A percentile compares a stretch with the other conserved stretches of the same genome.
Conservation (phyloP, 2,797 vertebrate genomes). For the Falco berigora region DNA sequence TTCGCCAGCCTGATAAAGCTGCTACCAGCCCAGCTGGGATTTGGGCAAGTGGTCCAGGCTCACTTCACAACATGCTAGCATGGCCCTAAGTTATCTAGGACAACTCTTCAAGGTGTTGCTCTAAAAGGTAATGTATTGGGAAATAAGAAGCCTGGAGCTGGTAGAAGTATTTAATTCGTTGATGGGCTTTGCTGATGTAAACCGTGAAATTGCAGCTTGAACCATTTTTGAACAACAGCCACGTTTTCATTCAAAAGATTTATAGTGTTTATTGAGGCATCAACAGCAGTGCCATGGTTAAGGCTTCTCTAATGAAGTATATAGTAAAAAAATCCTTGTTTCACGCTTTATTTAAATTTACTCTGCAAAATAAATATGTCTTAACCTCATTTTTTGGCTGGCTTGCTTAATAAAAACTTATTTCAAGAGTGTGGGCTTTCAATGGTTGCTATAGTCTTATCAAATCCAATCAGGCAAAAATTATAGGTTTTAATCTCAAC, state of each 20-base stretch:
- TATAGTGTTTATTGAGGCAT: slow-evolving; percentile 24
- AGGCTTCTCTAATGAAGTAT: not conserved
- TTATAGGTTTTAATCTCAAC: not conserved
- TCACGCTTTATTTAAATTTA: not conserved
- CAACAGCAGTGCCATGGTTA: slow-evolving; percentile 26
- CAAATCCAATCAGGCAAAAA: not conserved
- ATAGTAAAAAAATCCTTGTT: not conserved
- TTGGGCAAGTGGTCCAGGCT: not conserved
- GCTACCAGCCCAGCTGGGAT: not conserved
- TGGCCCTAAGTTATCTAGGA: not conserved
- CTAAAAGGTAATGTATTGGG: not conserved
- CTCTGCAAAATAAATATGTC: not conserved
- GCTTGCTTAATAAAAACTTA: not conserved
- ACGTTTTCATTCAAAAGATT: slow-evolving; percentile 4
- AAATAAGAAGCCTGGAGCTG: not conserved
- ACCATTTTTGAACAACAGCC: slow-evolving; percentile 20
- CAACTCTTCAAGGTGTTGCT: not conserved
- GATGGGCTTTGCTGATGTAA: slow-evolving; percentile 24
- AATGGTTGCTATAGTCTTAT: not conserved
- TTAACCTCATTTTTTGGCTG: not conserved
- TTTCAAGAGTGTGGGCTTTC: not conserved
- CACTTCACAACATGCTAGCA: not conserved
- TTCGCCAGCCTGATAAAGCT: not conserved
- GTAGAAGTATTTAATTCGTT: not conserved
- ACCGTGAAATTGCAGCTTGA: slow-evolving; percentile 20